Evolutionary conservation across 2,888 invertebrate genomes (phyloP), one percentile per base, ranked within the genome.

Genomic region (Mayetiola destructor): DNA sequence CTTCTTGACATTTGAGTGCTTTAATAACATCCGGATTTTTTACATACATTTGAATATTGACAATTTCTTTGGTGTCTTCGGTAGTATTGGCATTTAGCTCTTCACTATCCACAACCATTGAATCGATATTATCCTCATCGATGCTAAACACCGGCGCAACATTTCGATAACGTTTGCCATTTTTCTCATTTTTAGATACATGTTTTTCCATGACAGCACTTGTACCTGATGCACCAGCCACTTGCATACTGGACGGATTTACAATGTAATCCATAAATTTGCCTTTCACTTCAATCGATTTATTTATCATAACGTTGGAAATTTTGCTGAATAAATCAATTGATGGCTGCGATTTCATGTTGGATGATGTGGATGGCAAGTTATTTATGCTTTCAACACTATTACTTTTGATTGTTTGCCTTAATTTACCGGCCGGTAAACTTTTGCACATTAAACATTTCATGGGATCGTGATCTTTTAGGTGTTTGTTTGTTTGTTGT

Each of bases 111-210:
- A 72, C 65, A 14, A 48, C 1, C n/a, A n/a, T n/a, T 60, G 76
- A 73, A 61, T 76, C 77, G 65, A 82, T 82, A 61, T 81, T 79
- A 68, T 93, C 92, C 67, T 93, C 94, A 65, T 91, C 92, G 66
- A 95, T 92, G 69, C 91, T 91, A 69, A 96, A 96, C 9, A 95
- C 91, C 8, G 92, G 90, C 1, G 88, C 87, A 58, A 89, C 85
- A 73, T 90, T 90, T 63, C 92, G 80, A 69, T 93, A 92, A 42
- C 88, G 79, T 71, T 85, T 91, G n/a, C 88, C 87, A 64, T 86
- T 82, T 68, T 83, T 82, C 66, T 92, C 90, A 58, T 76, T 80
- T 62, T 86, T 85, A 57, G 87, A 90, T 3, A 94, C 92, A 68
- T 91, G 90, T 66, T 85, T 79, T 66, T 88, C 87, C 37, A 77